phyloP scores from a whole-genome alignment of 2,797 vertebrate species.

The Schizothorax lantsangensis region DNA sequence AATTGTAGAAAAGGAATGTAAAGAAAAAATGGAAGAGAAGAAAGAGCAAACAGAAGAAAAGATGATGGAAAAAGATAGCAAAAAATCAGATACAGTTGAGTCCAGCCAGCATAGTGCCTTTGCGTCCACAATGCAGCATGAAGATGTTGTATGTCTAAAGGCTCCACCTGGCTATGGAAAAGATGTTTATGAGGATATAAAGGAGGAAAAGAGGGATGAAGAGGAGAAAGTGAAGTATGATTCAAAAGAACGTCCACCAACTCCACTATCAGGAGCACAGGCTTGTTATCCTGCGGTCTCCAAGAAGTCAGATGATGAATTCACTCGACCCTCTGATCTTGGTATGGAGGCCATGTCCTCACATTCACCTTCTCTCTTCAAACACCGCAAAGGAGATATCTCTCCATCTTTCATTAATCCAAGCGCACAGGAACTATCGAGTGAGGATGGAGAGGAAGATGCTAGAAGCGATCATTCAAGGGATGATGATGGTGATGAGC shows the following conservation, averaged over 20 bases:
- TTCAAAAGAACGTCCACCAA: slow-evolving; percentile 65
- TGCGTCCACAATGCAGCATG: slow-evolving; percentile 76
- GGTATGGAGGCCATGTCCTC: slow-evolving; percentile 70
- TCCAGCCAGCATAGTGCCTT: slow-evolving; percentile 76
- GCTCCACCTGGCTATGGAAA: slow-evolving; percentile 72
- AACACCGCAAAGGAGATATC: slow-evolving; percentile 86
- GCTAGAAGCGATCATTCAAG: slow-evolving; percentile 72
- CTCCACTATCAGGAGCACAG: slow-evolving; percentile 72
- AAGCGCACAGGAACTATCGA: slow-evolving; percentile 84
- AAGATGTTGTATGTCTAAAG: slow-evolving; percentile 70
- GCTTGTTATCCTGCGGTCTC: slow-evolving; percentile 61
- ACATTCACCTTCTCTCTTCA: slow-evolving; percentile 83
- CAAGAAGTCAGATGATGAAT: slow-evolving; percentile 60
- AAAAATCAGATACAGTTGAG: slow-evolving; percentile 47
- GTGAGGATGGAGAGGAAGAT: slow-evolving; percentile 86
- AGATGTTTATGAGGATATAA: slow-evolving; percentile 59
- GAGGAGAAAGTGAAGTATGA: slow-evolving; percentile 63
- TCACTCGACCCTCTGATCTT: slow-evolving; percentile 71
- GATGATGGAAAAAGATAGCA: slow-evolving; percentile 37
- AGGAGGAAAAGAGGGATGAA: slow-evolving; percentile 66
- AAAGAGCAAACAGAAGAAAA: slow-evolving; percentile 38
- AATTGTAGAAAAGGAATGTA: slow-evolving; percentile 35
- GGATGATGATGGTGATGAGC: slow-evolving; percentile 73
- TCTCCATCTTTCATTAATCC: slow-evolving; percentile 98
- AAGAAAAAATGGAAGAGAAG: slow-evolving; percentile 31